Evolutionary conservation across 2,888 invertebrate genomes (phyloP).

Genomic region (Caenorhabditis uteleia): DNA sequence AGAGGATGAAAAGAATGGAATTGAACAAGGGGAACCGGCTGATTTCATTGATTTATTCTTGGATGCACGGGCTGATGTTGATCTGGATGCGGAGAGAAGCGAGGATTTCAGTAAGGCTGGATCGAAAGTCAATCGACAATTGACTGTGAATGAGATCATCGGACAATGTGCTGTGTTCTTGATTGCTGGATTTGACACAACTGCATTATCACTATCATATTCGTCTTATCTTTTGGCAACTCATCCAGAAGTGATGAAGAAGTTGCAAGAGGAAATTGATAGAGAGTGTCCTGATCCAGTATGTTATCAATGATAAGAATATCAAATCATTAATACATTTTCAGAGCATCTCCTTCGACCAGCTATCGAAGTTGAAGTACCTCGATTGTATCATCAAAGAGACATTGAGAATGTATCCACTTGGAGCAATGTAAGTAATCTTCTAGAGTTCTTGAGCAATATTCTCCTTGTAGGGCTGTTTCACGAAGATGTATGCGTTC

Average conservation of each 20-base stretch:
- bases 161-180: constrained; percentile 72
- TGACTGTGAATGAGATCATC: constrained; percentile 64
- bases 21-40: constrained; percentile 19
- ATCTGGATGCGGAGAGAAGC: constrained; percentile 15
- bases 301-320: background rate
- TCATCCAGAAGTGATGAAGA: constrained; percentile 64
- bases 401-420: constrained; percentile 41
- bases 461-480: constrained; percentile 27
- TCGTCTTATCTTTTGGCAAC: constrained; percentile 71
- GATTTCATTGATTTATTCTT: constrained; percentile 61
- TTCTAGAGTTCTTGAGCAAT: no score
- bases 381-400: constrained; percentile 49
- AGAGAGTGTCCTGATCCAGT: constrained; percentile 23
- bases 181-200: constrained; percentile 74
- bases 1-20: constrained; percentile 17
- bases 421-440: constrained; percentile 42
- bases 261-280: constrained; percentile 39
- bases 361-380: constrained; percentile 42
- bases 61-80: constrained; percentile 45
- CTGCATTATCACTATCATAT: constrained; percentile 72
- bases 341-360: constrained; percentile 36
- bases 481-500: constrained; percentile 34
- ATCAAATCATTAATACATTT: background rate
- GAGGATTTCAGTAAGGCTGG: constrained; percentile 9
- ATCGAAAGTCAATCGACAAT: constrained; percentile 12